Conservation (phyloP, 2,113 vertebrate genomes). For the Nycticorax nycticorax region DNA sequence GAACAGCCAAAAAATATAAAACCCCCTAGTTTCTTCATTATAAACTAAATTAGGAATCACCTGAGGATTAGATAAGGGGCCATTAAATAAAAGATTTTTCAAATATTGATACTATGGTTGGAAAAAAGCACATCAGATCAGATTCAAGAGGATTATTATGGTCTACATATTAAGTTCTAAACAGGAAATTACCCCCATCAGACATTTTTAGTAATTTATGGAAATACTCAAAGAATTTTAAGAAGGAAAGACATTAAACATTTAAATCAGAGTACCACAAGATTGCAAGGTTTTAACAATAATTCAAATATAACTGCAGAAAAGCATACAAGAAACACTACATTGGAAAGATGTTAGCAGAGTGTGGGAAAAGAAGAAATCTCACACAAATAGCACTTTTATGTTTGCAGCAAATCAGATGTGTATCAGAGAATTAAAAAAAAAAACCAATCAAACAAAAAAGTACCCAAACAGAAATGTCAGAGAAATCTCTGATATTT, state of each 20-base stretch:
- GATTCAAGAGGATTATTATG: neutral
- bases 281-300: neutral
- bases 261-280: neutral
- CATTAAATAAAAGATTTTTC: neutral
- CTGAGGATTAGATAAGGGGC: fast-evolving
- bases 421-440: neutral
- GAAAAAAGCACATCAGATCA: neutral
- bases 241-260: neutral
- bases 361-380: neutral
- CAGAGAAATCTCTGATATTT: neutral
- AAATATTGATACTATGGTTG: neutral
- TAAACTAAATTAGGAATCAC: neutral
- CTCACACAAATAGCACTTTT: neutral
- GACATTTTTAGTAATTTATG: neutral
- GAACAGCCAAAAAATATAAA: neutral
- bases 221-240: neutral
- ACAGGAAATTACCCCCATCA: neutral
- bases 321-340: neutral
- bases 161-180: neutral
- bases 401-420: neutral
- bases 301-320: neutral
- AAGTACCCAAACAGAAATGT: neutral
- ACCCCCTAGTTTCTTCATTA: neutral
- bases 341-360: neutral
- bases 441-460: neutral